Evolutionary conservation across 2,888 invertebrate genomes (phyloP).

Genomic region (Ectemnius continuus): DNA sequence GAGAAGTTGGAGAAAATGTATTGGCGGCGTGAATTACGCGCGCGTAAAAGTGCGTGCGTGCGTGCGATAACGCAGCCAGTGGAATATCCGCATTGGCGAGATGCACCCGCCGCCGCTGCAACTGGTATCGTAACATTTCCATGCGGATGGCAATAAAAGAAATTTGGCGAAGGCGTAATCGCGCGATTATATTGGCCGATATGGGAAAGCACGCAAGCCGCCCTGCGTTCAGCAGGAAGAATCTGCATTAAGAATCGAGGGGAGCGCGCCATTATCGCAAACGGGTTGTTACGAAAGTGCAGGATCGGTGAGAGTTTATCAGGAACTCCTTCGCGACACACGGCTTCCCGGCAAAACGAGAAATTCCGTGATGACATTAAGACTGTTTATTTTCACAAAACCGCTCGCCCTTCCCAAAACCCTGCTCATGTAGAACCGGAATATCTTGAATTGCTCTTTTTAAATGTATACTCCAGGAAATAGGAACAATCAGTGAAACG

Average conservation of each 20-base stretch:
- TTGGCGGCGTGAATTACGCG: conserved; percentile 21
- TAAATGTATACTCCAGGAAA: too few relatives aligned
- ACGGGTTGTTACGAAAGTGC: conserved; percentile 33
- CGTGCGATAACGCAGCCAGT: conserved; percentile 4
- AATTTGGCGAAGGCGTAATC: conserved; percentile 28
- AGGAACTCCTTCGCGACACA: conserved; percentile 21
- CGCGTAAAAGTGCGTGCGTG: conserved; percentile 25
- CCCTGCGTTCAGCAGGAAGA: conserved; percentile 1
- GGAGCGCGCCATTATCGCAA: conserved; percentile 34
- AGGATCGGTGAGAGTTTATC: conserved; percentile 44
- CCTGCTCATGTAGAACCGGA: too few relatives aligned
- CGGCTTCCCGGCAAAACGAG: conserved; percentile 42
- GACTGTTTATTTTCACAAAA: conserved; percentile 33
- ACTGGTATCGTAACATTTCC: conserved; percentile 16
- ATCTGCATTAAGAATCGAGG: conserved; percentile 35
- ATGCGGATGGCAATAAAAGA: conserved; percentile 38
- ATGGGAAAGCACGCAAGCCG: conserved; percentile 17
- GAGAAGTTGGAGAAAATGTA: conserved; percentile 32
- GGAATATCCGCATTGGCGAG: conserved; percentile 8
- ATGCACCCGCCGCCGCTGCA: conserved; percentile 28
- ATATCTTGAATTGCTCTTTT: too few relatives aligned
- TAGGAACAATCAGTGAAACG: too few relatives aligned
- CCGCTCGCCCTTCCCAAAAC: conserved; percentile 25
- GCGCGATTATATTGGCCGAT: conserved; percentile 16
- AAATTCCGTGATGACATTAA: conserved; percentile 26